These are phyloP conservation scores for Condylostylus longicornis DNA, from an alignment of 1,140 invertebrate species.

Conservation along the genomic window DNA sequence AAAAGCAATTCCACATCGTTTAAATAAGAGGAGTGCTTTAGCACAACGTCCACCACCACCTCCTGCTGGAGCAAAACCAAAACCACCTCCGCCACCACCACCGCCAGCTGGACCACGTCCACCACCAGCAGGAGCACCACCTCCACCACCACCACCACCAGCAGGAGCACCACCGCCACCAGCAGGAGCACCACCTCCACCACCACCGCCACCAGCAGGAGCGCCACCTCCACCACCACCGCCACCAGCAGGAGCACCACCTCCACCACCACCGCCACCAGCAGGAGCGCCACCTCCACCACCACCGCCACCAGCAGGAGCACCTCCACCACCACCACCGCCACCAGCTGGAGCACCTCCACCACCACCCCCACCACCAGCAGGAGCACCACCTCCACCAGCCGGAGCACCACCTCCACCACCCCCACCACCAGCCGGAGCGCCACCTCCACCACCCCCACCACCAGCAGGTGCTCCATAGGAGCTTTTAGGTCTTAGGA, in stretches of 20 bases:
- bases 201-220: no score
- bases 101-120: slow-evolving; percentile 7
- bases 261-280: slow-evolving; percentile 30
- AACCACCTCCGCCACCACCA: no score
- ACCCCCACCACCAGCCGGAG: slow-evolving; percentile 20
- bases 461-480: no score
- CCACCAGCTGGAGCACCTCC: slow-evolving; percentile 25
- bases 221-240: no score
- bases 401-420: slow-evolving; percentile 29
- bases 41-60: no score
- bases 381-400: slow-evolving; percentile 22
- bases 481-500: no score
- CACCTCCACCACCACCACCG: slow-evolving; percentile 30
- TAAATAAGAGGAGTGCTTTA: no score
- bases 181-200: slow-evolving; percentile 1
- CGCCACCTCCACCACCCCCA: slow-evolving; percentile 16
- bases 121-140: background rate
- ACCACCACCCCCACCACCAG: slow-evolving; percentile 31
- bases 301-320: slow-evolving; percentile 34
- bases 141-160: background rate
- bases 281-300: slow-evolving; percentile 25
- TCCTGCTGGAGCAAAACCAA: no score
- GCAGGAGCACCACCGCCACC: slow-evolving; percentile 6
- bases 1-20: no score
- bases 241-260: no score